phyloP scores from a whole-genome alignment of 2,888 invertebrate species.

The Dryocosmus kuriphilus region DNA sequence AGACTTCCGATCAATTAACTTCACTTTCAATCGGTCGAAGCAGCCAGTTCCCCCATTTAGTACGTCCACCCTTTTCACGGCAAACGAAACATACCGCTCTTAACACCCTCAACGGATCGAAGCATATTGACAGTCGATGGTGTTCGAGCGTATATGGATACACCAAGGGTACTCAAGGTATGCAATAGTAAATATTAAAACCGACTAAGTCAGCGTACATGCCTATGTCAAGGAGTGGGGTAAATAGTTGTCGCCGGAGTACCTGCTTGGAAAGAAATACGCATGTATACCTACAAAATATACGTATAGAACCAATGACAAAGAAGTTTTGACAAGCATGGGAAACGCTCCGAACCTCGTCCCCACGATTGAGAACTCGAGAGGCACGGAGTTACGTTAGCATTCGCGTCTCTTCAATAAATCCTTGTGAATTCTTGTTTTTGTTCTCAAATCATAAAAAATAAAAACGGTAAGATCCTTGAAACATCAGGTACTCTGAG shows the following conservation, averaged over 20 bases:
- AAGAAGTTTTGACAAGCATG: conserved; percentile 69
- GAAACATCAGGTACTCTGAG: neutral
- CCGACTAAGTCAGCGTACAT: conserved; percentile 59
- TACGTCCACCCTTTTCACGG: conserved; percentile 50
- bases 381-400: neutral
- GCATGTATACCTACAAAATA: conserved; percentile 39
- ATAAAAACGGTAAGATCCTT: neutral
- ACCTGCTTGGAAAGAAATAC: conserved; percentile 43
- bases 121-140: conserved; percentile 73
- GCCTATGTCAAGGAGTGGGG: conserved; percentile 33
- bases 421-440: neutral
- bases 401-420: neutral
- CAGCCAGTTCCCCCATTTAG: conserved; percentile 34
- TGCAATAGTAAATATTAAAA: conserved; percentile 70
- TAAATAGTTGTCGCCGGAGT: conserved; percentile 68
- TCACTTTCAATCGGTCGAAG: conserved; percentile 66
- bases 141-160: conserved; percentile 68
- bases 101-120: conserved; percentile 67
- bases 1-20: conserved; percentile 78
- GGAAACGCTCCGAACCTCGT: conserved; percentile 71
- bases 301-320: conserved; percentile 1
- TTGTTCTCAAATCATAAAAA: neutral
- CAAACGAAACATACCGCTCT: conserved; percentile 58
- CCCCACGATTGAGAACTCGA: conserved; percentile 47
- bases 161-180: conserved; percentile 64